Evolutionary conservation across 1,140 invertebrate genomes (phyloP).

Genomic region (Drosophila nebulosa): DNA sequence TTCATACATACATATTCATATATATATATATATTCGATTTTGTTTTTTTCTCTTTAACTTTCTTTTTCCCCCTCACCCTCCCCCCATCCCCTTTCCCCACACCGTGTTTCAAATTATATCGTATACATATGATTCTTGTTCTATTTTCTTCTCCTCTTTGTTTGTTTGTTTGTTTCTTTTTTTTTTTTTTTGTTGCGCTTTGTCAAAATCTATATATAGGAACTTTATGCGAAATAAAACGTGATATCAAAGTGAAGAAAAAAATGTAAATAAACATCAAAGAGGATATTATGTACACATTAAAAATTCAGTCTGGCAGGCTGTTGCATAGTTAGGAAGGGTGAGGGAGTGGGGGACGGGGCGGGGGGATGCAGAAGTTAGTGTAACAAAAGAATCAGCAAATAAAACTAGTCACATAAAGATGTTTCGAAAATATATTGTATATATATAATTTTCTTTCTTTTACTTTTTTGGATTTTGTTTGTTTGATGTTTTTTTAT

Average conservation of each 20-base stretch:
- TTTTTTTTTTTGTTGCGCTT: constrained; percentile 42
- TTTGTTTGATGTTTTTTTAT: constrained; percentile 23
- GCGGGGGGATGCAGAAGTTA: background rate
- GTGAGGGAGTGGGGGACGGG: background rate
- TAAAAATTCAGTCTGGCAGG: constrained; percentile 10
- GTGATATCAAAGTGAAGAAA: background rate
- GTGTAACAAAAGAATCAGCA: constrained; percentile 17
- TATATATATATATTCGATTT: constrained; percentile 10
- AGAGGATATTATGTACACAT: background rate
- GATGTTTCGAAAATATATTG: constrained; percentile 63
- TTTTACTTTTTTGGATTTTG: constrained; percentile 45
- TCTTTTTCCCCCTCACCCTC: constrained; percentile 16
- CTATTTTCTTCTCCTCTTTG: background rate
- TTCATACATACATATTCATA: background rate
- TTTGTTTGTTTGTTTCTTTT: constrained; percentile 17
- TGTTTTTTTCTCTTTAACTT: constrained; percentile 45
- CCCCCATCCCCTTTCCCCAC: constrained; percentile 7
- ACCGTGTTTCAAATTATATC: constrained; percentile 49
- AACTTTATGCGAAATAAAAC: constrained; percentile 51
- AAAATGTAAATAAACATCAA: background rate
- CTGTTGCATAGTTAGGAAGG: no score
- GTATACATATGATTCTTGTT: constrained; percentile 58
- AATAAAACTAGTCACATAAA: constrained; percentile 49
- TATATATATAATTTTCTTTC: constrained; percentile 30
- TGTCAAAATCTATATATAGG: constrained; percentile 46